Evolutionary conservation across 1,140 invertebrate species (phyloP), one percentile per base, ranked within the genome.

Genomic region (Phenacoccus solenopsis): DNA sequence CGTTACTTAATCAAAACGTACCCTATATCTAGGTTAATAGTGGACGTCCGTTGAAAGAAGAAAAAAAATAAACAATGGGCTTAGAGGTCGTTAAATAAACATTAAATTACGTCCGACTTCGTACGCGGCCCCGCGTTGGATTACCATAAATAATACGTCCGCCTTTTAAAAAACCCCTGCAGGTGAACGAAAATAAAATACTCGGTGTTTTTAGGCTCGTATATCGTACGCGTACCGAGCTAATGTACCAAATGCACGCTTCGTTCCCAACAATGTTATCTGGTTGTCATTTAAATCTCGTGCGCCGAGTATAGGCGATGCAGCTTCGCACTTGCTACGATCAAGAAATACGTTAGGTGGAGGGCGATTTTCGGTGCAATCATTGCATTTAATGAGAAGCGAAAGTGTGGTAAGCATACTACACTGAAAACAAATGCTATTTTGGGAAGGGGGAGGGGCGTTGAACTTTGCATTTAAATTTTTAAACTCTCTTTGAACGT

Each of bases 81-180:
- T n/a, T n/a, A 49, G 38, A 49, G 38, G 38, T 49, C 38, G 38
- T 49, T 49, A 49, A 49, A 49, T 49, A 49, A 49, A 49, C 38
- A 49, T 49, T 49, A 49, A 49, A 49, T 49, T 49, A 49, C 38
- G 38, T 49, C 38, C 20, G n/a, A n/a, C n/a, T n/a, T n/a, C n/a
- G 38, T n/a, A n/a, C 38, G 38, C 38, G 20, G 38, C 38, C 38
- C 13, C n/a, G n/a, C n/a, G 20, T 16, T 49, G 38, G 20, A 49
- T 49, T 49, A 49, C 13, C 38, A 49, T 49, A 49, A 16, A 49
- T 49, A 49, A 49, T 49, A 49, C 16, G 38, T 49, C 38, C 38
- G 38, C 38, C 38, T 49, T 49, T n/a, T 49, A 49, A 49, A n/a
- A n/a, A n/a, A 49, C 20, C 5, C 12, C 38, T 49, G 38, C 38